phyloP scores from a whole-genome alignment of 2,113 vertebrate genomes.

The Lepisosteus oculatus region DNA sequence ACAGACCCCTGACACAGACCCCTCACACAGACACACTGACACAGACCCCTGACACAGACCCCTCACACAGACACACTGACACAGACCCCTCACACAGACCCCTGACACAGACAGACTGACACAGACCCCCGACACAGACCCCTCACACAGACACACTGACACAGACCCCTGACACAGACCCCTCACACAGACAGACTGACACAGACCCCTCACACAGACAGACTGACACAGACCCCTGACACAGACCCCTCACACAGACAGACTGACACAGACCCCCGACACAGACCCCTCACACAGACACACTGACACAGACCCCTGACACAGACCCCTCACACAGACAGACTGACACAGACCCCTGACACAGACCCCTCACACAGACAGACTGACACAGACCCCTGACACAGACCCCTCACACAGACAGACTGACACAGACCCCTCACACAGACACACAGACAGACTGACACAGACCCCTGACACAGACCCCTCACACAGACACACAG shows the following conservation, averaged over 20 bases:
- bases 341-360: neutral
- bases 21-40: too few relatives aligned
- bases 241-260: neutral
- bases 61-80: constrained; percentile 6
- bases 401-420: too few relatives aligned
- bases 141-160: too few relatives aligned
- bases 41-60: neutral
- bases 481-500: too few relatives aligned
- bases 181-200: constrained; percentile 8
- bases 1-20: too few relatives aligned
- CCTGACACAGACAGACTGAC: neutral
- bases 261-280: too few relatives aligned
- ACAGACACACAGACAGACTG: neutral
- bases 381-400: too few relatives aligned
- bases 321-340: too few relatives aligned
- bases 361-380: too few relatives aligned
- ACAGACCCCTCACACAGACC: neutral
- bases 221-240: neutral
- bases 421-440: neutral
- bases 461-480: too few relatives aligned
- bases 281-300: neutral
- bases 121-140: neutral
- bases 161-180: neutral
- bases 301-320: neutral
- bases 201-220: neutral